Evolutionary conservation across 2,113 vertebrate genomes (phyloP).

Genomic region (Ictidomys tridecemlineatus): DNA sequence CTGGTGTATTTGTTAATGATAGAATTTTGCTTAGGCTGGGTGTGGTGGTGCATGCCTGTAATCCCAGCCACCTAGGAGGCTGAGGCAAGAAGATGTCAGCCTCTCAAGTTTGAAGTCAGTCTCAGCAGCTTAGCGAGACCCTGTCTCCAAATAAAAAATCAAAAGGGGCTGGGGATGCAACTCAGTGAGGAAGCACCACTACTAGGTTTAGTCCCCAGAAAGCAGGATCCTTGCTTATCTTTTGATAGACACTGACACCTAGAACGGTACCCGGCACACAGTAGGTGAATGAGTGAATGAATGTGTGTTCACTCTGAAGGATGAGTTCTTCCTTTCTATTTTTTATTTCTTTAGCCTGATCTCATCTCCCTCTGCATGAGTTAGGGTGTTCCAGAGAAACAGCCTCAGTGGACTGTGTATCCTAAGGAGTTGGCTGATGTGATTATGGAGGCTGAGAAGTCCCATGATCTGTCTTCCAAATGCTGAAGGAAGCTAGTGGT

Average conservation of each 20-base stretch:
- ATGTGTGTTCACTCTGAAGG: background rate
- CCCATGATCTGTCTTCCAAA: background rate
- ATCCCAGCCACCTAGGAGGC: no score
- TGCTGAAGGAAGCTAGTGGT: background rate
- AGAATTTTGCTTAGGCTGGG: constrained; percentile 4
- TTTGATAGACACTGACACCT: background rate
- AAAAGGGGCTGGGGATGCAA: no score
- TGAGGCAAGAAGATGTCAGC: no score
- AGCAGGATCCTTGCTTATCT: background rate
- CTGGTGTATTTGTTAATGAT: background rate
- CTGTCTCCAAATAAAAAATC: no score
- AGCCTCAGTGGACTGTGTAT: background rate
- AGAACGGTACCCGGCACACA: background rate
- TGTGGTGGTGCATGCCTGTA: no score
- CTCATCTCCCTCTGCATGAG: background rate
- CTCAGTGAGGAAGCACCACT: no score
- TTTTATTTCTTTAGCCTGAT: background rate
- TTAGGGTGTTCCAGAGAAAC: background rate
- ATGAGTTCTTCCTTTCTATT: background rate
- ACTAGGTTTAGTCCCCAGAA: background rate
- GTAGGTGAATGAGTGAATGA: background rate
- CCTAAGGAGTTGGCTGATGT: background rate
- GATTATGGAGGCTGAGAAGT: background rate
- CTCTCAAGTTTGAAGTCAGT: no score
- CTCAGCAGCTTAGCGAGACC: no score